phyloP scores from a whole-genome alignment of 2,113 vertebrate species.

The Centropus bengalensis region DNA sequence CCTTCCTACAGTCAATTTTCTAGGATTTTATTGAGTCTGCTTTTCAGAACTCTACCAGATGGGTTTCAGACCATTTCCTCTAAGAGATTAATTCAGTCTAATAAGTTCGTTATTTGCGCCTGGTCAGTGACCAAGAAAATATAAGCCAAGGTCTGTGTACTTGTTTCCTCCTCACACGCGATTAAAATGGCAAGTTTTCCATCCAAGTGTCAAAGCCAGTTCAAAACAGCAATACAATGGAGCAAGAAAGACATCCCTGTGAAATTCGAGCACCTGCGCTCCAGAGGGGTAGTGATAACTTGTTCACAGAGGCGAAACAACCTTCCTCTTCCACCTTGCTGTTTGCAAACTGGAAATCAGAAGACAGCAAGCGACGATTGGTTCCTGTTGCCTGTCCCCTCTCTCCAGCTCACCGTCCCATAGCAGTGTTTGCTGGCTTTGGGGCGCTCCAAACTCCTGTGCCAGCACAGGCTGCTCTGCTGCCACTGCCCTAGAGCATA shows the following conservation, averaged over 20 bases:
- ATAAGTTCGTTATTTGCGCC: conserved; percentile 2
- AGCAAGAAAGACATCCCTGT: not conserved
- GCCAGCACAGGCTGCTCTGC: not conserved
- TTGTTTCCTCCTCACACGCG: not conserved
- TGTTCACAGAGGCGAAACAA: not conserved
- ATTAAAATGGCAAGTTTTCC: not conserved
- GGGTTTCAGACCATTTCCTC: conserved; percentile 40
- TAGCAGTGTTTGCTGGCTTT: rapidly evolving
- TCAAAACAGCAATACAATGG: not conserved
- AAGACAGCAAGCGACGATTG: not conserved
- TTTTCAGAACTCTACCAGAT: conserved; percentile 14
- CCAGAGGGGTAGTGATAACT: not conserved
- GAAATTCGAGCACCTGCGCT: not conserved
- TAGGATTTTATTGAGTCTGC: conserved; percentile 14
- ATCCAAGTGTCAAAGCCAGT: not conserved
- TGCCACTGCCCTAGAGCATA: not conserved
- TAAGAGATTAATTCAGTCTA: conserved; percentile 30
- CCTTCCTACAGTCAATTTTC: conserved; percentile 5
- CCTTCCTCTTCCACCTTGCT: not conserved
- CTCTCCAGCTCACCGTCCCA: not conserved
- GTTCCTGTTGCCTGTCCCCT: not conserved
- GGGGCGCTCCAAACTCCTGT: not conserved
- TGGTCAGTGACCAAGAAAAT: not conserved
- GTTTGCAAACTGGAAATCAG: not conserved
- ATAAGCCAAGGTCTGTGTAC: not conserved